Evolutionary conservation across 2,888 invertebrate species (phyloP), one percentile per base, ranked within the genome.

Genomic region (Cistogaster globosa): DNA sequence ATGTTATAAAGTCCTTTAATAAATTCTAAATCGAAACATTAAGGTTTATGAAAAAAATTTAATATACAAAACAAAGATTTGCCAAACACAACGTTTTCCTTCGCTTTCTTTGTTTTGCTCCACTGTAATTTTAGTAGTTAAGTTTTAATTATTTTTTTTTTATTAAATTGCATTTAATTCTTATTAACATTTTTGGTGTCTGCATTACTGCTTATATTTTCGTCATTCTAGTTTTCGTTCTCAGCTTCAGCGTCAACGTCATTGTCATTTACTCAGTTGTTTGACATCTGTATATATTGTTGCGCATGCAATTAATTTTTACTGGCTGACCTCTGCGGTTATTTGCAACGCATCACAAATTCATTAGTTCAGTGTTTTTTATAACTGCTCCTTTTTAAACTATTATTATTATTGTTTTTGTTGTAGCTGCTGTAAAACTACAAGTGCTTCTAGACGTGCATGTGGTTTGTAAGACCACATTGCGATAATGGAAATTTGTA

Each of bases 281-380:
- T 75, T 75, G 60, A 38, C 78, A 82, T 75, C 85, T 82, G 78
- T 65, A 85, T 65, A 85, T 82, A 79, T 58, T 48, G 71, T 75
- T 75, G 51, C 60, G n/a, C 76, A n/a, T 85, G 65, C 58, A 67
- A 55, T 75, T 71, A 60, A 51, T 82, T 82, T 81, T 63, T 65
- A 75, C 74, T 71, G 62, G 71, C 69, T 81, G 83, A 86, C 86
- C 83, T 83, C 81, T 81, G 83, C 51, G 80, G 86, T 75, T 60
- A 72, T 71, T 60, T 65, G 36, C 26, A 69, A 84, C 32, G 48
- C 78, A 71, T 71, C 76, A 72, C 82, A 79, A 79, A 84, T 82
- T 84, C 82, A 84, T 86, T 86, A 86, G 83, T 86, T 80, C 69
- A 83, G 71, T 76, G 76, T 68, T 67, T 74, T 72, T 65, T 67